Percentiles rank a stretch among this genome's conserved stretches.
Evolutionary conservation across 2,113 vertebrate species (phyloP).

Genomic region (Chaetodon trifascialis): DNA sequence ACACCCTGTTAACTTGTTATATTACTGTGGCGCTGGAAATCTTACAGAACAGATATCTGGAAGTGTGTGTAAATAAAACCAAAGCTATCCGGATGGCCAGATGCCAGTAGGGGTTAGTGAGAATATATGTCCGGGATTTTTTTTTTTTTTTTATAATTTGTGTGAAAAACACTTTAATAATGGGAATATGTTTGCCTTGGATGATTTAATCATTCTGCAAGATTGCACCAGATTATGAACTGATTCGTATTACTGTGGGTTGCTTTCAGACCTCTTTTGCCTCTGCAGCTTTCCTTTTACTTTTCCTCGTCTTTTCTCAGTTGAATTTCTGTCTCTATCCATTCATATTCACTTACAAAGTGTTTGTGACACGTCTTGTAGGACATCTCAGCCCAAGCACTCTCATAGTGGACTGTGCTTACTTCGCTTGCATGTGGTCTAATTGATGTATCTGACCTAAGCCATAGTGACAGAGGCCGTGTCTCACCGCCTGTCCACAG

Average conservation of each 20-base stretch:
- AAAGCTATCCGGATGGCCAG: neutral
- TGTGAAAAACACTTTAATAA: conserved; percentile 8
- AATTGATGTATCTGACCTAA: conserved; percentile 63
- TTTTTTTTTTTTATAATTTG: conserved; percentile 2
- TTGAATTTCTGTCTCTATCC: conserved; percentile 59
- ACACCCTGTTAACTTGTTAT: neutral
- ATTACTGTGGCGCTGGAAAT: neutral
- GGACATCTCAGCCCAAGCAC: conserved; percentile 57
- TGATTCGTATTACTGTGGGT: neutral
- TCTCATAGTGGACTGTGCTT: conserved; percentile 49
- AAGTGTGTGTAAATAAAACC: conserved; percentile 12
- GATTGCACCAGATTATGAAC: conserved; percentile 25
- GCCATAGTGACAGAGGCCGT: conserved; percentile 71
- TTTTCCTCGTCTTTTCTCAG: conserved; percentile 46
- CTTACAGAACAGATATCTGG: neutral
- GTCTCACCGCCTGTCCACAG: conserved; percentile 77
- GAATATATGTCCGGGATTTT: no score
- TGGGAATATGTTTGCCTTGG: conserved; percentile 8
- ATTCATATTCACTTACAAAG: conserved; percentile 49
- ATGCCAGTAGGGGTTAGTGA: neutral
- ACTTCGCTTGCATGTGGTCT: conserved; percentile 42
- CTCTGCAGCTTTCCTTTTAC: conserved; percentile 3
- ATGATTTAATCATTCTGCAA: conserved; percentile 12
- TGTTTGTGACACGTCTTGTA: conserved; percentile 61
- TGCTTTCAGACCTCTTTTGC: conserved; percentile 5